Base-by-base conservation (phyloP, 92 coral and sea anemone species). In the Desmophyllum pertusum region DNA sequence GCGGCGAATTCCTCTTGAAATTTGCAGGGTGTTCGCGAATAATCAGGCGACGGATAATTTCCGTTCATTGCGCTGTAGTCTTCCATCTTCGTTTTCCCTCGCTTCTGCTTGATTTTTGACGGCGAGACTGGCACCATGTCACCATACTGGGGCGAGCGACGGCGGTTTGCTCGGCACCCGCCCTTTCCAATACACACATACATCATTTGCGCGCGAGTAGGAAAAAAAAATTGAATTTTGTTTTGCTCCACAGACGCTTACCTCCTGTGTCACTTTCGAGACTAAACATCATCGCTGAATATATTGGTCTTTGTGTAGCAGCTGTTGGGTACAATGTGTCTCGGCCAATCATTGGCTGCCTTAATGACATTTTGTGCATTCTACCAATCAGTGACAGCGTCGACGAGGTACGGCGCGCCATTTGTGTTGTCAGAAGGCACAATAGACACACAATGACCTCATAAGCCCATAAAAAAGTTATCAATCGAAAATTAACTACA, bases 101-200 rank as follows among this genome's bases (percentile, higher is more conserved):
- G 82, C 31, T 74, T 74, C 64, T 81, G 81, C 36, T 81, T 81
- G 78, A 92, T 81, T 89, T 92, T 94, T 1, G 98, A 88, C 30
- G 98, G 98, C 78, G 98, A 94, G 86, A 94, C 89, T 39, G 98
- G 93, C 21, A 92, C 78, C 75, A 94, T 92, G 73, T 94, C 98
- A 45, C 85, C 83, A 74, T 94, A 94, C 83, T 94, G 95, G 88
- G 98, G 93, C 85, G 98, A 87, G 78, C 88, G 83, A 31, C 92
- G 93, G 43, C 88, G 90, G 79, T 73, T 80, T 46, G 90, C 48
- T 27, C 95, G 90, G 51, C 94, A 84, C 66, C 95, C 93, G 73
- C 81, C 90, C 83, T 93, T 93, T 2, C 97, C 97, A 42, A 93
- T 89, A 66, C 97, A 93, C 25, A 93, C 94, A 53, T 91, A 93